phyloP scores from a whole-genome alignment of 2,888 invertebrate genomes.

The Andricus quercusramuli region DNA sequence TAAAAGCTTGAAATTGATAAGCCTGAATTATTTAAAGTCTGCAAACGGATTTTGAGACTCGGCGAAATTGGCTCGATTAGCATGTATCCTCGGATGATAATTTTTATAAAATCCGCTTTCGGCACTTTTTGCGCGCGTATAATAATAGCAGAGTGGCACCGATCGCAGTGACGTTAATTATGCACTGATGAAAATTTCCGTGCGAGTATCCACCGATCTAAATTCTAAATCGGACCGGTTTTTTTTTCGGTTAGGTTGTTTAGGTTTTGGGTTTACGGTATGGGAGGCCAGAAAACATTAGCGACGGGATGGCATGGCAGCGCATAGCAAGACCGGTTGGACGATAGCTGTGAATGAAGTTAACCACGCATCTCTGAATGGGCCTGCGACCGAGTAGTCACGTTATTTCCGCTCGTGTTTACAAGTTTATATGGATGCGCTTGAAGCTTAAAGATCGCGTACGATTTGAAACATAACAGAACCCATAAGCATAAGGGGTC shows the following conservation, averaged over 20 bases:
- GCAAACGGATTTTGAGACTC: neutral
- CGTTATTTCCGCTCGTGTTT: constrained; percentile 71
- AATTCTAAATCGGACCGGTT: neutral
- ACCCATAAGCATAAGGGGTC: constrained; percentile 25
- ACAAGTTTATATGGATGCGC: constrained; percentile 67
- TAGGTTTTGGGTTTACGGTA: constrained; percentile 1
- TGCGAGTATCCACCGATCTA: constrained; percentile 6
- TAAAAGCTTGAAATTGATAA: neutral
- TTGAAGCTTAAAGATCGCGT: constrained; percentile 55
- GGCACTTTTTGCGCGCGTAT: neutral
- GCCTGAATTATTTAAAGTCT: neutral
- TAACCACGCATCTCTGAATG: constrained; percentile 69
- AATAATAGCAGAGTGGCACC: neutral
- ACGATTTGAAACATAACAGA: constrained; percentile 70
- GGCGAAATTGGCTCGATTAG: neutral
- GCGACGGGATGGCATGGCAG: neutral
- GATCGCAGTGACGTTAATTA: neutral
- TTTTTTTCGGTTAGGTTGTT: neutral
- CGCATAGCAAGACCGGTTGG: constrained; percentile 42
- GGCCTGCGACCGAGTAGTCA: constrained; percentile 52
- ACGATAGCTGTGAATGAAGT: constrained; percentile 70
- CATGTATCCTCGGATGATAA: neutral
- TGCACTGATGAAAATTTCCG: constrained; percentile 2
- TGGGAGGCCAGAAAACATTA: constrained; percentile 56
- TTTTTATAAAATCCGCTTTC: neutral